These are phyloP conservation scores for Schlechtendalia chinensis DNA, from an alignment of 1,140 invertebrate species.

Conservation along the genomic window DNA sequence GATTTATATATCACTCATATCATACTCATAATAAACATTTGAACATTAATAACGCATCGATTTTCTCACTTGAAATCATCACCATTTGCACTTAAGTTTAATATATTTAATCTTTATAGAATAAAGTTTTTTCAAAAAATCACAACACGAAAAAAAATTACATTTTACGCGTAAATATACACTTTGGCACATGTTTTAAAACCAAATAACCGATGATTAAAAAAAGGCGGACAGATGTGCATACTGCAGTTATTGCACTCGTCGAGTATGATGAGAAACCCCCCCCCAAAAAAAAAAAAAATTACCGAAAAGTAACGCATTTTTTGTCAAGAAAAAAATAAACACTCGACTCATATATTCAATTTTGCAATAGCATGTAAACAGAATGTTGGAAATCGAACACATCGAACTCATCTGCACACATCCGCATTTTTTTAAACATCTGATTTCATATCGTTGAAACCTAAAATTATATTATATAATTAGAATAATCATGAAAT, in stretches of 20 bases:
- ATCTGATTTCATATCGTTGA: not conserved
- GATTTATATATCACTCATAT: not conserved
- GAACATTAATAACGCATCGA: slow-evolving; percentile 17
- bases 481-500: slow-evolving; percentile 16
- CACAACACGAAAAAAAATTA: slow-evolving; percentile 24
- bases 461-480: not conserved
- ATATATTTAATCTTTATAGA: slow-evolving; percentile 7
- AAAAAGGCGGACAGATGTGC: not conserved
- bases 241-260: not conserved
- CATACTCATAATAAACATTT: slow-evolving; percentile 1
- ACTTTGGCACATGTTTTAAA: slow-evolving; percentile 31
- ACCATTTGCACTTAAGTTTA: not conserved
- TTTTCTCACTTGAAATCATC: not conserved
- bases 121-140: slow-evolving; percentile 21
- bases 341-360: not conserved
- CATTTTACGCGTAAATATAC: not conserved
- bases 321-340: not conserved
- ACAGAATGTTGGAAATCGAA: not conserved
- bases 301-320: not conserved
- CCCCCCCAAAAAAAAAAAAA: no score
- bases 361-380: not conserved
- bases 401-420: not conserved
- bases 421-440: not conserved
- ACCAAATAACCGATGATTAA: not conserved
- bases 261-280: not conserved